Conservation (phyloP, 2,888 invertebrate species). For the Rhagonycha fulva region DNA sequence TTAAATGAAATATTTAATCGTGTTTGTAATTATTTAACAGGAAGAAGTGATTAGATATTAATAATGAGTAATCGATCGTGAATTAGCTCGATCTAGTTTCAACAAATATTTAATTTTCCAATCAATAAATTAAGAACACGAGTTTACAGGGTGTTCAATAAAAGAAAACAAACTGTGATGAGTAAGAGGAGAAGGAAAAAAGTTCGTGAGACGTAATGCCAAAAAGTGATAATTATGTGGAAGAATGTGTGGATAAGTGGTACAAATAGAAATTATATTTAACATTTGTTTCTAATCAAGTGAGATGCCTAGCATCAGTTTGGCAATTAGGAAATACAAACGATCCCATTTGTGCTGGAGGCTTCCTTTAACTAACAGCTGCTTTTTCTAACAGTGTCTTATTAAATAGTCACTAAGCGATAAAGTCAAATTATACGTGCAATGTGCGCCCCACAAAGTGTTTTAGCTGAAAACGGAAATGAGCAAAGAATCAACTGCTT, state of each 20-base stretch:
- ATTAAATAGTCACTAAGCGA: slow-evolving; percentile 24
- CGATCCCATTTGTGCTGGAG: slow-evolving; percentile 14
- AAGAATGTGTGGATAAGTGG: background rate
- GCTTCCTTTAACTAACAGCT: slow-evolving; percentile 14
- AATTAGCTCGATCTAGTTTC: background rate
- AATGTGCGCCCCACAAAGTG: slow-evolving; percentile 21
- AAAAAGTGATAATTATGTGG: background rate
- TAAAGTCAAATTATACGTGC: slow-evolving; percentile 27
- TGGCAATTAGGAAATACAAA: slow-evolving; percentile 23
- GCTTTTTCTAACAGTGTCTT: slow-evolving; percentile 20
- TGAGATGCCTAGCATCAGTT: background rate
- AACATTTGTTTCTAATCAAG: slow-evolving; percentile 4
- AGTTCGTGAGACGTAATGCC: background rate
- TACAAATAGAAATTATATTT: background rate
- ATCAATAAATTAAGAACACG: background rate
- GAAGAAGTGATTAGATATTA: background rate
- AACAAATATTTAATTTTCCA: background rate
- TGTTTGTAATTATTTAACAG: background rate
- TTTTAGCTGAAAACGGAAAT: slow-evolving; percentile 24
- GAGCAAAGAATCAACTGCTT: slow-evolving; percentile 24
- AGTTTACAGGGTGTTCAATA: background rate
- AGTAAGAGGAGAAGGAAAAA: background rate
- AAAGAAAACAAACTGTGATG: background rate
- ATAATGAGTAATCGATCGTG: background rate
- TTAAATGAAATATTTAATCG: background rate